phyloP scores from a whole-genome alignment of 2,888 invertebrate genomes.

The Frankliniella fusca region DNA sequence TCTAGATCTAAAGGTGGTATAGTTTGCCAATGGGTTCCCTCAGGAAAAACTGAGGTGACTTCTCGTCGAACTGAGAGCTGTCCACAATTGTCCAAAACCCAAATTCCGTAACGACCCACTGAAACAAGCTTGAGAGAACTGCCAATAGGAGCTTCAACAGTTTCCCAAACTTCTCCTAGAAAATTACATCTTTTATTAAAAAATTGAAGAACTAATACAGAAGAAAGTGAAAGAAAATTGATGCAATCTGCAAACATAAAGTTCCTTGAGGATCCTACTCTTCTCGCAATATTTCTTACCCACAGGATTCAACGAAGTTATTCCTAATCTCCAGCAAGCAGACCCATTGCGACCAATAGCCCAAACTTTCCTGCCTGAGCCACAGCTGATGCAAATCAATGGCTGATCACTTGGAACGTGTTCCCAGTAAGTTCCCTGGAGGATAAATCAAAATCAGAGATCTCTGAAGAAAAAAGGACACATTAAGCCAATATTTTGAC shows the following conservation, averaged over 20 bases:
- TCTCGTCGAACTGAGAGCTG: constrained; percentile 73
- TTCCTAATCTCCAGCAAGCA: constrained; percentile 73
- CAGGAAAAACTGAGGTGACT: constrained; percentile 68
- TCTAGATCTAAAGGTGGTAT: constrained; percentile 50
- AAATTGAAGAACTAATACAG: no score
- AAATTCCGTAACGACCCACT: constrained; percentile 67
- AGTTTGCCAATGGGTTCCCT: constrained; percentile 81
- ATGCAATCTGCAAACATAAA: no score
- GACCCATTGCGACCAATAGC: constrained; percentile 82
- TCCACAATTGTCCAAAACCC: constrained; percentile 73
- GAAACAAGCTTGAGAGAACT: constrained; percentile 70
- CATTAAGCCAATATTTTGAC: background rate
- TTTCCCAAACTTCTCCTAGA: constrained; percentile 68
- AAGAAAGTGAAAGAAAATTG: no score
- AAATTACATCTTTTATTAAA: constrained; percentile 29
- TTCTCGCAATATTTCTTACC: constrained; percentile 46
- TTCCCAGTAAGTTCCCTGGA: constrained; percentile 70
- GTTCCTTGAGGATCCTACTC: no score
- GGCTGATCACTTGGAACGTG: constrained; percentile 78
- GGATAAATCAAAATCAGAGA: constrained; percentile 35
- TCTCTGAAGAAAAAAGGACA: constrained; percentile 26
- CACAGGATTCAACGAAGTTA: constrained; percentile 61
- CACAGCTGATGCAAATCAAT: constrained; percentile 68
- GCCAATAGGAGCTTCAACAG: constrained; percentile 66
- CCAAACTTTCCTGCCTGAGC: constrained; percentile 70